Conservation (phyloP, 1,140 invertebrate species). For the Yoshiicerus persimilis region DNA sequence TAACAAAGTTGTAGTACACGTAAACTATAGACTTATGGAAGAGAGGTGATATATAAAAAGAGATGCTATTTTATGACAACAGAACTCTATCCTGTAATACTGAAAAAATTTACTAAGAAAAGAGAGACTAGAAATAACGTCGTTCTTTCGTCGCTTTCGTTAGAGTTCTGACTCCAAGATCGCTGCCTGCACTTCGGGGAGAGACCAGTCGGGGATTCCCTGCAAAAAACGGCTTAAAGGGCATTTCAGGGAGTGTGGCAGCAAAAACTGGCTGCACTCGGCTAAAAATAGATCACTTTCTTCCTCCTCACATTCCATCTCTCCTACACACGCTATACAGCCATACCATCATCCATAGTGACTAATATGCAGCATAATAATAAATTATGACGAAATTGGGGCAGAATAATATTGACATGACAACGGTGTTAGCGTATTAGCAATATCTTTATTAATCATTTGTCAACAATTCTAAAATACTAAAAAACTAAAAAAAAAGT, state of each 20-base stretch:
- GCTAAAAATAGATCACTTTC: background rate
- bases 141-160: constrained; percentile 14
- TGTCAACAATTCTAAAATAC: background rate
- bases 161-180: constrained; percentile 10
- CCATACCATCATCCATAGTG: background rate
- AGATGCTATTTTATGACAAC: background rate
- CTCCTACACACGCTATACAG: background rate
- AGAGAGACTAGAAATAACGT: constrained; percentile 8
- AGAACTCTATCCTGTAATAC: background rate
- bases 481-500: background rate
- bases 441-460: background rate
- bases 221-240: background rate
- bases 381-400: background rate
- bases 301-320: background rate
- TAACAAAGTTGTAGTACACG: too few relatives aligned
- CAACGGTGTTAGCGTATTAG: background rate
- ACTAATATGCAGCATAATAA: background rate
- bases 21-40: background rate
- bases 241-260: background rate
- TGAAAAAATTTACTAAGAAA: background rate
- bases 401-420: background rate
- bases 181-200: too few relatives aligned
- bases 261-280: background rate
- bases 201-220: background rate
- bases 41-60: background rate